Conservation (phyloP, 2,113 vertebrate genomes). For the Choloepus hoffmanni region DNA sequence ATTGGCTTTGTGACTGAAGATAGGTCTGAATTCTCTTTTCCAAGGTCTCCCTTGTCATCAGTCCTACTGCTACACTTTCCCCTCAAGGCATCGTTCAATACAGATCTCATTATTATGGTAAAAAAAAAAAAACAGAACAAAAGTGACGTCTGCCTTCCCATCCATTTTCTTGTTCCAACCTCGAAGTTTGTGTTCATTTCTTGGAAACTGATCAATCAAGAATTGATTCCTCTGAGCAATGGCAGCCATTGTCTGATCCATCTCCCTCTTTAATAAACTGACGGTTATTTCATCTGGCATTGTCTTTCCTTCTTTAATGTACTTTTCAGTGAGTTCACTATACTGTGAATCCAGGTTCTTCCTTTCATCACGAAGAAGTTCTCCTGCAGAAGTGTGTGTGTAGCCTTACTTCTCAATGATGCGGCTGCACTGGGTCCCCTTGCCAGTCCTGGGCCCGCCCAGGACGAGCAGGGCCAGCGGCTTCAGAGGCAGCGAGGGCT, state of each 20-base stretch:
- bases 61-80: too few species aligned
- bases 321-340: constrained; percentile 94
- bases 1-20: too few species aligned
- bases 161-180: too few species aligned
- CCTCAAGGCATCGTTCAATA: too few species aligned
- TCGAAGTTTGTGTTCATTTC: too few species aligned
- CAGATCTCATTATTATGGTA: too few species aligned
- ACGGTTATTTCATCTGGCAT: constrained; percentile 98
- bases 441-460: constrained; percentile 96
- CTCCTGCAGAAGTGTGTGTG: constrained; percentile 97
- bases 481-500: constrained; percentile 89
- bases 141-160: too few species aligned
- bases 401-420: constrained; percentile 97
- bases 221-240: too few species aligned
- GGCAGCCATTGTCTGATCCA: too few species aligned
- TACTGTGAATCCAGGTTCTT: constrained; percentile 92
- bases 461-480: constrained; percentile 97
- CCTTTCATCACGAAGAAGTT: constrained; percentile 95
- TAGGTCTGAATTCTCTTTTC: too few species aligned
- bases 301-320: constrained; percentile 96
- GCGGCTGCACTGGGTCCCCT: constrained; percentile 96
- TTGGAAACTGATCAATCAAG: too few species aligned
- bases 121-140: too few species aligned
- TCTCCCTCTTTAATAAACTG: constrained; percentile 92
- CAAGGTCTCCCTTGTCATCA: background rate